Evolutionary conservation across 2,888 invertebrate genomes (phyloP), one percentile per base, ranked within the genome.

Genomic region (Mythimna vitellina): DNA sequence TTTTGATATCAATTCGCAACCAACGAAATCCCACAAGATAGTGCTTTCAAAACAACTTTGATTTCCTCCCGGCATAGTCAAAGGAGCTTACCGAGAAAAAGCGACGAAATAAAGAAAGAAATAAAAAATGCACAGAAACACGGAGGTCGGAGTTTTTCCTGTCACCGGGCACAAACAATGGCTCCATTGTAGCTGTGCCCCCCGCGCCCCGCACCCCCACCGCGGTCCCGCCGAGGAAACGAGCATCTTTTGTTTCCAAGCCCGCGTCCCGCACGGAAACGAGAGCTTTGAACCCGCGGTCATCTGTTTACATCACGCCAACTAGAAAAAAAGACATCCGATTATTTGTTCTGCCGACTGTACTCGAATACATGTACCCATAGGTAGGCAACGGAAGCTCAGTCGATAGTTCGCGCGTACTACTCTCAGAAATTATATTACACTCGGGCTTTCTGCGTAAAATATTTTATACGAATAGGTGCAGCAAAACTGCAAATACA

Each of bases 111-210:
- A 93, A 93, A 91, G 92, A 92, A 90, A 93, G 90, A 91, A 94
- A 95, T 94, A 95, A 96, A 96, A 95, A 95, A 95, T 94, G 94
- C 94, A 95, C 93, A 94, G 95, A 94, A 95, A 95, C 95, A 95
- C 94, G 93, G 96, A 95, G 96, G 96, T 96, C 93, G 95, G 94
- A 95, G 96, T 95, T 96, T 96, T 96, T 96, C 96, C 96, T 95
- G 96, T 95, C 96, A 95, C 95, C 95, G 95, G 93, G 93, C 93
- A 95, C 95, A 96, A 96, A 96, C 96, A 96, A 96, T 96, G 93
- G 91, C 90, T 92, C 93, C 87, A 95, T 95, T 95, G 95, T 96
- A 90, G 84, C 86, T 87, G 85, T 85, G 87, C 83, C 85, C 86
- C 85, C 85, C 84, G 78, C 87, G 69, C 82, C 84, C 85, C 86